Evolutionary conservation across 2,888 invertebrate genomes (phyloP), one percentile per base, ranked within the genome.

Genomic region (Drosophila quinaria): DNA sequence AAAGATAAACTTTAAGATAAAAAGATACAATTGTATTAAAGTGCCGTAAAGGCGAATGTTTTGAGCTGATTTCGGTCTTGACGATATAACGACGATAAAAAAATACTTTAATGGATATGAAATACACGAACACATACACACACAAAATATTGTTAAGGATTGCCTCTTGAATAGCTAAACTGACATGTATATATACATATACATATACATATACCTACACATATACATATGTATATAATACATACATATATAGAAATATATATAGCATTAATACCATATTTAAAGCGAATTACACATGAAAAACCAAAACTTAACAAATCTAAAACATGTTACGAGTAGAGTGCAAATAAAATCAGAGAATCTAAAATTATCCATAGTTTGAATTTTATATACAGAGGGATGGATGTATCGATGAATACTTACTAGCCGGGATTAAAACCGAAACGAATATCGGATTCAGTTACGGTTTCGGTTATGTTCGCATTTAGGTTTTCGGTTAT

Each of bases 291-390:
- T 42, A 49, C 29, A 49, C 44, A 25, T 22, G 13, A 8, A 47
- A 52, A 41, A 46, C 47, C 49, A 72, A 75, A 72, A 72, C 46
- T 47, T 68, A 73, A 77, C 62, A 75, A 56, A 63, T 61, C 42
- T 44, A 46, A 68, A 77, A 52, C 55, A 59, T 77, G 78, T 75
- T 72, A 78, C 31, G 69, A 64, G 63, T 78, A 75, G 78, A 73
- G 74, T 69, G 78, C 78, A 75, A 75, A 78, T 74, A 76, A 78
- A 76, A 69, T 49, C 64, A 22, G 49, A 78, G 69, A 61, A 78
- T 64, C 63, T 69, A 64, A 56, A 69, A 47, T 47, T 19, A 60
- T 42, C 19, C 8, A 11, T 4, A 35, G 25, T 58, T 35, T 25
- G 41, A 25, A 8, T 44, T 25, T 25, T 8, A 25, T 44, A 3